Evolutionary conservation across 1,140 invertebrate genomes (phyloP).

Genomic region (Telenomus remus): DNA sequence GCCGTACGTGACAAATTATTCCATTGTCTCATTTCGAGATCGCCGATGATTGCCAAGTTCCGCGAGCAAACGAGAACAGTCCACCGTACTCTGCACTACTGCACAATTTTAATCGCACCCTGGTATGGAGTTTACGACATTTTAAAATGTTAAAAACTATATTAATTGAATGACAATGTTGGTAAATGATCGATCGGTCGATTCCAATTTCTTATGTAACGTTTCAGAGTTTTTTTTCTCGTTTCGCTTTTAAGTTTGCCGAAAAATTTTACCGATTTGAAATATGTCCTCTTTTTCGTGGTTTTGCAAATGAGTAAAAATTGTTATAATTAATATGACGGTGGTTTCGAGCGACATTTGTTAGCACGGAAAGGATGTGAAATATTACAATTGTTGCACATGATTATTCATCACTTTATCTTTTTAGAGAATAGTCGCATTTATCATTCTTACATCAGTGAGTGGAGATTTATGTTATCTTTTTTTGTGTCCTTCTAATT

Average conservation of each 20-base stretch:
- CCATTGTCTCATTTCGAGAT: conserved; percentile 36
- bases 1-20: conserved; percentile 23
- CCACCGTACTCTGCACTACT: conserved; percentile 11
- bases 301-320: too few species aligned
- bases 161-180: conserved; percentile 19
- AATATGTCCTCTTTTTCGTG: too few species aligned
- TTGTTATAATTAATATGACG: too few species aligned
- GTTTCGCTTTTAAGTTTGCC: too few species aligned
- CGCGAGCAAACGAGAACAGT: conserved; percentile 29
- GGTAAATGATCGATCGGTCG: neutral
- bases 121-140: conserved; percentile 20
- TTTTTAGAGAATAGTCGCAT: conserved; percentile 25
- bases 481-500: conserved; percentile 14
- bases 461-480: conserved; percentile 16
- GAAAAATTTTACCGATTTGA: too few species aligned
- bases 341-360: conserved; percentile 1
- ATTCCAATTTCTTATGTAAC: neutral
- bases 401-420: conserved; percentile 36
- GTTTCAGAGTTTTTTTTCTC: too few species aligned
- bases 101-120: conserved; percentile 30
- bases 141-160: conserved; percentile 23
- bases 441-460: conserved; percentile 31
- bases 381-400: conserved; percentile 21
- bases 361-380: neutral
- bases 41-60: conserved; percentile 13